Percentiles rank a stretch among this genome's conserved stretches.
Evolutionary conservation across 2,797 vertebrate genomes (phyloP).

Genomic region (Muscicapa comitata): DNA sequence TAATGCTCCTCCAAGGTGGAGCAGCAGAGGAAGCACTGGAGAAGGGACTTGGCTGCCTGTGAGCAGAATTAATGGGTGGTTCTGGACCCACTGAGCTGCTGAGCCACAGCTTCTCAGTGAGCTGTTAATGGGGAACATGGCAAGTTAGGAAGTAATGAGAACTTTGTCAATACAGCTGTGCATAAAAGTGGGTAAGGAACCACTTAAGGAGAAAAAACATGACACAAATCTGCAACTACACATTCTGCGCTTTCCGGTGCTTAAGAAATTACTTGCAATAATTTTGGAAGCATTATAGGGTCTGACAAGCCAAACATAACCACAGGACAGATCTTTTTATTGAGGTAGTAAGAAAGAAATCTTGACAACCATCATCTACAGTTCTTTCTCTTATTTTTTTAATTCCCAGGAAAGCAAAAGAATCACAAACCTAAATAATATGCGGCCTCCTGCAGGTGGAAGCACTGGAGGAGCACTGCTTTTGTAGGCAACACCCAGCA

Average conservation of each 20-base stretch:
- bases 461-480: background rate
- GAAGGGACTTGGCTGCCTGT: background rate
- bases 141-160: constrained; percentile 45
- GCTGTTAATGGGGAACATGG: constrained; percentile 16
- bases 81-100: background rate
- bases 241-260: constrained; percentile 34
- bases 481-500: background rate
- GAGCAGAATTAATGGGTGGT: constrained; percentile 25
- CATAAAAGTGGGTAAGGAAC: constrained; percentile 44
- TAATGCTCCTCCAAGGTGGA: background rate
- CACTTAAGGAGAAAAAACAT: constrained; percentile 9
- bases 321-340: background rate
- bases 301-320: constrained; percentile 25
- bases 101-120: constrained; percentile 19
- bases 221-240: constrained; percentile 37
- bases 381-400: background rate
- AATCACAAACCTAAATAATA: background rate
- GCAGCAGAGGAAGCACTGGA: background rate
- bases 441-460: fast-evolving
- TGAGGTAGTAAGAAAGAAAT: background rate
- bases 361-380: background rate
- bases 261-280: constrained; percentile 47
- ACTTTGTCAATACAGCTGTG: constrained; percentile 51
- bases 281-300: constrained; percentile 28
- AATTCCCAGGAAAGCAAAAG: background rate